Evolutionary conservation across 1,140 invertebrate genomes (phyloP).

Genomic region (Camponotus pennsylvanicus): DNA sequence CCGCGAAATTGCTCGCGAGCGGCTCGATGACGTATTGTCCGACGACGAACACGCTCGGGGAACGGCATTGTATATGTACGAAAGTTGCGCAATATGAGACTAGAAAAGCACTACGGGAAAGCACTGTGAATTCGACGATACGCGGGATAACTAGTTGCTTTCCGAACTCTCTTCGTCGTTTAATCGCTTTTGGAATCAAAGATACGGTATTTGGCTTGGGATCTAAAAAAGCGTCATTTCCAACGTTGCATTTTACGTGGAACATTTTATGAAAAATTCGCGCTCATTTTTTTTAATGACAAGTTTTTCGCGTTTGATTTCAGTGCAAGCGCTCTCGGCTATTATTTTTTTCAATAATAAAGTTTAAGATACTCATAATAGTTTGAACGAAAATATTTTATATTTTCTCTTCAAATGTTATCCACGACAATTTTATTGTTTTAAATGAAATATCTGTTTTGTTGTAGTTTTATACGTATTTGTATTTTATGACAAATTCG

Average conservation of each 20-base stretch:
- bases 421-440: too few species aligned
- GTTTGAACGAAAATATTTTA: too few species aligned
- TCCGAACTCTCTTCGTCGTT: conserved; percentile 6
- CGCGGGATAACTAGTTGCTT: conserved; percentile 36
- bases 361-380: too few species aligned
- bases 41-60: conserved; percentile 48
- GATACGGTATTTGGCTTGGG: conserved; percentile 6
- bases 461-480: too few species aligned
- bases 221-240: neutral
- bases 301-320: too few species aligned
- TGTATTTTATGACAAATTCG: too few species aligned
- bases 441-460: too few species aligned
- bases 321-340: too few species aligned
- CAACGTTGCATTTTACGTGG: neutral
- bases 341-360: too few species aligned
- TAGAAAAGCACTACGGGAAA: conserved; percentile 26
- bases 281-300: too few species aligned
- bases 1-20: conserved; percentile 66
- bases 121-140: conserved; percentile 42
- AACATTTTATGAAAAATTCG: conserved; percentile 4
- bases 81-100: conserved; percentile 33
- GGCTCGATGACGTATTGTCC: conserved; percentile 55
- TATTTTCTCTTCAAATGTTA: too few species aligned
- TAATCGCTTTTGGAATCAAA: conserved; percentile 18
- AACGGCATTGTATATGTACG: neutral